Base-by-base conservation (phyloP, 2,888 invertebrate genomes). In the Melanotus villosus region DNA sequence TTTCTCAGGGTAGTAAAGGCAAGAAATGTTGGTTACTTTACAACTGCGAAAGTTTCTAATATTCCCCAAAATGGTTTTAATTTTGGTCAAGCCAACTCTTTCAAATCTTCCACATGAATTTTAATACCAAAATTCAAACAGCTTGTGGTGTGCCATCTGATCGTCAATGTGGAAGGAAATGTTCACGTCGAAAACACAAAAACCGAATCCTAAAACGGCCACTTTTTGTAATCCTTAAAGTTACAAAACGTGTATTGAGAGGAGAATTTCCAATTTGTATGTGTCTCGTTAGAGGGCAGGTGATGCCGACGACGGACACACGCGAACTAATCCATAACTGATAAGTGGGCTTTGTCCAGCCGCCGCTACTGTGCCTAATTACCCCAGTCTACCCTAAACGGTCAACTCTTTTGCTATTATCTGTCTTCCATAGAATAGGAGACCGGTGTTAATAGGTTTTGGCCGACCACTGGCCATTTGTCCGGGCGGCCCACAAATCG, bases 271-370 rank as follows among this genome's bases (percentile, higher is more conserved):
- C 75, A 73, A 77, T 76, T 75, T 77, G 75, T 77, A 76, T 64
- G 64, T 66, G 73, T 75, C 76, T 75, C 72, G 74, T 76, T 73
- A 75, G 71, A 70, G 72, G 75, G 78, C 78, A 78, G 78, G 78
- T 78, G 78, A 75, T 76, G 73, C 67, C 65, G 68, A 65, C 65
- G 68, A 47, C 66, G 73, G 77, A 78, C 79, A 78, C 80, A 79
- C 80, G 80, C 79, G 75, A 79, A 73, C 78, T 79, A 80, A 79
- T 79, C 80, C 79, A 79, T 76, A 78, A 78, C 78, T 76, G 79
- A 79, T 79, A 79, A 79, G 76, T 72, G 59, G 71, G 68, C 79
- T 79, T 79, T 74, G 73, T 72, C 57, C 66, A 54, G 58, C 59
- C 60, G 73, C 73, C 73, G 73, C 71, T 75, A 75, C 73, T 72